Percentiles rank a stretch among this genome's conserved stretches.
Evolutionary conservation across 2,113 vertebrate species (phyloP).

Genomic region (Sakesphorus luctuosus): DNA sequence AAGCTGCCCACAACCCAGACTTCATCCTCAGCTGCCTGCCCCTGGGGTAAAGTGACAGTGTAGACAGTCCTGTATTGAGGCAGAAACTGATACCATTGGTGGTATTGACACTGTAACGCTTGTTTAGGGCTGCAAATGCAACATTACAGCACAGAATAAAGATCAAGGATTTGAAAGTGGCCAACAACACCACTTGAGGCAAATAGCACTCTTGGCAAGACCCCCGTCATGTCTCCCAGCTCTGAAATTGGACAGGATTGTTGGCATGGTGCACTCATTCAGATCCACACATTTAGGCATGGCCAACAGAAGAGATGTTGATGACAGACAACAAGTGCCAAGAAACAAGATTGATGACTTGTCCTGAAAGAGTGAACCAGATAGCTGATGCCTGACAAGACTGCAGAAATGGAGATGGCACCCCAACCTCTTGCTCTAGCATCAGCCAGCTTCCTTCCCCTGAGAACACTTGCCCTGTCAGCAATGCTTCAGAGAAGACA

Average conservation of each 20-base stretch:
- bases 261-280: neutral
- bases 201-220: constrained; percentile 18
- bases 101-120: neutral
- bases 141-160: neutral
- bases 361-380: constrained; percentile 16
- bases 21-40: neutral
- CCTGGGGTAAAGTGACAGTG: neutral
- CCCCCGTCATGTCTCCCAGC: constrained; percentile 13
- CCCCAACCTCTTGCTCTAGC: neutral
- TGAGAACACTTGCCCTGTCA: constrained; percentile 21
- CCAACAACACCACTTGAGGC: neutral
- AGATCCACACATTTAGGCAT: constrained; percentile 14
- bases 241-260: constrained; percentile 31
- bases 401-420: constrained; percentile 22
- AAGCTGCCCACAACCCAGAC: too few relatives aligned
- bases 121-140: neutral
- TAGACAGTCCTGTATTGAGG: neutral
- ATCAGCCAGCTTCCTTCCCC: constrained; percentile 25
- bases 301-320: constrained; percentile 30
- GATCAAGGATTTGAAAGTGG: constrained; percentile 2
- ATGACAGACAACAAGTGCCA: constrained; percentile 41
- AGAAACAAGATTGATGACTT: constrained; percentile 46
- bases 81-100: neutral
- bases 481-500: neutral
- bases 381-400: constrained; percentile 39